Base-by-base conservation (phyloP, 2,113 vertebrate species). In the Motacilla tschutschensis region DNA sequence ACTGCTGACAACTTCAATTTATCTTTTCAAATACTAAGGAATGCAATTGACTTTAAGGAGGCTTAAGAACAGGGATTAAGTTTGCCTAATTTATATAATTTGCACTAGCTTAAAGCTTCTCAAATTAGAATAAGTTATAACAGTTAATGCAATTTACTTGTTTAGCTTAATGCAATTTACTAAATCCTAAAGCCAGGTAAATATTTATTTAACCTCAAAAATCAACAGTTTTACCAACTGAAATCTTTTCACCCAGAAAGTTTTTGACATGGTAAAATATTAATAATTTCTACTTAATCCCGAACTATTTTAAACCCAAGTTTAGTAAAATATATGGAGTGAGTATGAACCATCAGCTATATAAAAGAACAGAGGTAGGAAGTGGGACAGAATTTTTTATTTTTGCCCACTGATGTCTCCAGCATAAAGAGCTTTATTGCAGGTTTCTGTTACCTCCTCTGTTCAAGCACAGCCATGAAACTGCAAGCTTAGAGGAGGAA, bases 201-300 rank as follows among this genome's bases (percentile, higher is more conserved):
- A 64, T 17, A 75, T 36, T 48, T 58, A 51, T 75, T 92, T 85
- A 64, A 79, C 55, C 17, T 88, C 72, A 73, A 40, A 85, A 79
- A 29, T 85, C 76, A 83, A 69, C 57, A 67, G 31, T 85, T 92
- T 90, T 82, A 93, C 84, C 89, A 22, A 46, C 75, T 89, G 70
- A 81, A 71, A 19, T 64, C 57, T 88, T 55, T 70, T 85, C 26
- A 75, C 36, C 57, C 43, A 28, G 91, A 83, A 86, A 82, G 35
- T 58, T 88, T 87, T 93, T 67, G 54, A 41, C 59, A 76, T 89
- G 64, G 79, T 84, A 40, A 83, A 83, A 86, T 89, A 55, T 57
- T 60, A 59, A 40, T 79, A 55, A n/a, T 88, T 89, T 89, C 80
- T 63, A 20, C 21, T 76, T 83, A 50, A 67, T 71, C 10, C 50